Evolutionary conservation across 2,113 vertebrate genomes (phyloP).

Genomic region (Lipotes vexillifer): DNA sequence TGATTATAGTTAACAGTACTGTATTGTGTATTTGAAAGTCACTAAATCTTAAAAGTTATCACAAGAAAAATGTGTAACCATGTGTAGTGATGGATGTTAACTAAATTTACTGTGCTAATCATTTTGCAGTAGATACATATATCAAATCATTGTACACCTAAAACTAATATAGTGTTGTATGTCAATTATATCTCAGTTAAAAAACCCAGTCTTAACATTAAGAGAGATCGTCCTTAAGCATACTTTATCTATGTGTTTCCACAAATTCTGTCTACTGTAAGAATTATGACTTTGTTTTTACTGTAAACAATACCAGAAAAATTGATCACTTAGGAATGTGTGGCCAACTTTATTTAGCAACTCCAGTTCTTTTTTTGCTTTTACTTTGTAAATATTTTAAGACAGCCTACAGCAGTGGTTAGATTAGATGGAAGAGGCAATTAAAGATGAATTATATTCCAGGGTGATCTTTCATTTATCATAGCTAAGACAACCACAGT

Average conservation of each 20-base stretch:
- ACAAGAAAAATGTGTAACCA: not conserved
- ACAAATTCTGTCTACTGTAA: not conserved
- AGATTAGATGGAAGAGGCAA: slow-evolving; percentile 59
- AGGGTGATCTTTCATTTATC: slow-evolving; percentile 61
- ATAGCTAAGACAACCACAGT: not conserved
- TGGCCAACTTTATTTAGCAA: slow-evolving; percentile 23
- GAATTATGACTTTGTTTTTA: slow-evolving; percentile 22
- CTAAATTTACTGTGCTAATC: not conserved
- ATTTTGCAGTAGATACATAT: not conserved
- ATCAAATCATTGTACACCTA: not conserved
- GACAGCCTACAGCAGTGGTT: slow-evolving; percentile 39
- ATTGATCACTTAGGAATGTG: slow-evolving; percentile 5
- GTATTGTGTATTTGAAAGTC: not conserved
- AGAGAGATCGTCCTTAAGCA: not conserved
- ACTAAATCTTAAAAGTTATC: not conserved
- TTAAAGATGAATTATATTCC: slow-evolving; percentile 66
- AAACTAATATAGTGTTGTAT: not conserved
- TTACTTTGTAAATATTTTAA: slow-evolving; percentile 65
- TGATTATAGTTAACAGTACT: not conserved
- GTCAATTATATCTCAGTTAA: not conserved
- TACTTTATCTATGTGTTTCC: not conserved
- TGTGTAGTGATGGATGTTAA: not conserved
- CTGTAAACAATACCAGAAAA: not conserved
- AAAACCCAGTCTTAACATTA: not conserved
- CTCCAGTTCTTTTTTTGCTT: slow-evolving; percentile 28